Evolutionary conservation across 2,797 vertebrate genomes (phyloP).

Genomic region (Furcifer pardalis): DNA sequence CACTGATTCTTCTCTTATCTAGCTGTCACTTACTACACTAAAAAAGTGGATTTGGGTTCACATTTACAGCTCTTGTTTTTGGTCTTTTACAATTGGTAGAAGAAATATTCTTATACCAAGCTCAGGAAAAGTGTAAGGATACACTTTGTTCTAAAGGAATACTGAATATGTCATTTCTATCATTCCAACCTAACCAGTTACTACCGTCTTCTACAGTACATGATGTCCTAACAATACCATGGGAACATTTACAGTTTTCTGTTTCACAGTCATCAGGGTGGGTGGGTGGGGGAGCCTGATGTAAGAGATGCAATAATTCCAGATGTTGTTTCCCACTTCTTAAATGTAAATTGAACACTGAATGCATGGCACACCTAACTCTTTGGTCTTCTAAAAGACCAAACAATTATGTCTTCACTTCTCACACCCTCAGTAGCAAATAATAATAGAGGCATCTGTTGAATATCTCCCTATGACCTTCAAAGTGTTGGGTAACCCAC

Average conservation of each 20-base stretch:
- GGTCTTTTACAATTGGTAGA: not conserved
- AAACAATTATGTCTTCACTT: constrained; percentile 55
- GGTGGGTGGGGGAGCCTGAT: not conserved
- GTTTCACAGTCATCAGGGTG: constrained; percentile 6
- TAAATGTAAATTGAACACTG: constrained; percentile 25
- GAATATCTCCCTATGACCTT: not conserved
- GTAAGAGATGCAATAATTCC: not conserved
- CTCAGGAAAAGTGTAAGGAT: constrained; percentile 13
- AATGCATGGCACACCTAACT: constrained; percentile 35
- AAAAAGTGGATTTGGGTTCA: constrained; percentile 12
- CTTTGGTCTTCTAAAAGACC: constrained; percentile 52
- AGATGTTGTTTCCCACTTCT: constrained; percentile 18
- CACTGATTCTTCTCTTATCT: not conserved
- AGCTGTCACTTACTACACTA: no score
- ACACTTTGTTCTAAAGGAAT: constrained; percentile 9
- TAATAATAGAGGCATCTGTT: constrained; percentile 26
- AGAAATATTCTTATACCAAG: not conserved
- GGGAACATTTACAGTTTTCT: constrained; percentile 15
- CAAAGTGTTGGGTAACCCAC: not conserved
- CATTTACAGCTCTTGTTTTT: not conserved
- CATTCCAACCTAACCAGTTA: not conserved
- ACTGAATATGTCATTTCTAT: not conserved
- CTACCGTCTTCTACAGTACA: not conserved
- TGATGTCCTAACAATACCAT: not conserved
- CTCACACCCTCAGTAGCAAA: constrained; percentile 19